Percentiles rank a stretch among this genome's conserved stretches.
Evolutionary conservation across 1,140 invertebrate species (phyloP).

Genomic region (Pachyrhynchus sulphureomaculatus): DNA sequence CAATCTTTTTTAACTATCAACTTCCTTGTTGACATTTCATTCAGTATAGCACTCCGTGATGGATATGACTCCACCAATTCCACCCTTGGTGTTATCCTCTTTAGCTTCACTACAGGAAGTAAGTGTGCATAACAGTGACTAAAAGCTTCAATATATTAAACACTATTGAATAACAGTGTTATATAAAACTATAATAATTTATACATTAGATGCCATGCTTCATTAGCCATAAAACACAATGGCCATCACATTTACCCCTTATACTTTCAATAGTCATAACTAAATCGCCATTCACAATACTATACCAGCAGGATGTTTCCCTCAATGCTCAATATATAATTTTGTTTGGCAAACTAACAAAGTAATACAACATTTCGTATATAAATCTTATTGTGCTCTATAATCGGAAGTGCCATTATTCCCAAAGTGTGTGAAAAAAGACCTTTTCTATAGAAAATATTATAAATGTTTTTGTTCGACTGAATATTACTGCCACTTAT

Average conservation of each 20-base stretch:
- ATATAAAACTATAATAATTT: neutral
- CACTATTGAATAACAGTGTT: too few species aligned
- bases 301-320: conserved; percentile 24
- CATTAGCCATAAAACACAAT: conserved; percentile 31
- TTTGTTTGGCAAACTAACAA: conserved; percentile 39
- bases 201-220: conserved; percentile 22
- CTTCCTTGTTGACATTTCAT: too few species aligned
- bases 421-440: conserved; percentile 41
- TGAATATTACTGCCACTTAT: conserved; percentile 34
- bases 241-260: conserved; percentile 9
- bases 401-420: conserved; percentile 39
- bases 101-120: too few species aligned
- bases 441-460: conserved; percentile 39
- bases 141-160: too few species aligned
- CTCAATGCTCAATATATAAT: conserved; percentile 32
- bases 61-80: too few species aligned
- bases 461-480: conserved; percentile 31
- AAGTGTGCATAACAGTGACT: too few species aligned
- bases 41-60: too few species aligned
- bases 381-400: conserved; percentile 29
- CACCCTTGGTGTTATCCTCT: too few species aligned
- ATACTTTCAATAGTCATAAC: conserved; percentile 1
- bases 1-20: too few species aligned
- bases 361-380: conserved; percentile 34
- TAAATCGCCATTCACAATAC: conserved; percentile 7